phyloP scores from a whole-genome alignment of 2,113 vertebrate species.

The Elgaria multicarinata region DNA sequence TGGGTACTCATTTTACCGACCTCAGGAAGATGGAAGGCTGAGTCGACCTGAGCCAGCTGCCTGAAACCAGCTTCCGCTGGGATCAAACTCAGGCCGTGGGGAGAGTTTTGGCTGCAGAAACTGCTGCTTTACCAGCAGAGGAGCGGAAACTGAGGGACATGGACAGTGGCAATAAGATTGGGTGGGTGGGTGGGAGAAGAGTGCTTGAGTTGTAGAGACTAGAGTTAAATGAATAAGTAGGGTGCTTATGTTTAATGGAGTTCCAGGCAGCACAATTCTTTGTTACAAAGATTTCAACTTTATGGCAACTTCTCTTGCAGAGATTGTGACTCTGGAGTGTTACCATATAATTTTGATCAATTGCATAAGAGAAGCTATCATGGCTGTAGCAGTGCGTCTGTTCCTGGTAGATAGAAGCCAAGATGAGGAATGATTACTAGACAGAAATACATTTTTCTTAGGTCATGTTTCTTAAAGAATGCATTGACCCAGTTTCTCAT shows the following conservation, averaged over 20 bases:
- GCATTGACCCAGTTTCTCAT: constrained; percentile 40
- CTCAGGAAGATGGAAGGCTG: too few relatives aligned
- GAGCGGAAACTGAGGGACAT: neutral
- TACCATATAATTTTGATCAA: constrained; percentile 27
- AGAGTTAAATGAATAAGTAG: neutral
- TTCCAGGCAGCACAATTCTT: neutral
- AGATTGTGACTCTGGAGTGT: neutral
- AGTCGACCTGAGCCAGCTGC: too few relatives aligned
- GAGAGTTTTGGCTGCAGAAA: too few relatives aligned
- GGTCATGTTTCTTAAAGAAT: constrained; percentile 16
- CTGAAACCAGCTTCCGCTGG: too few relatives aligned
- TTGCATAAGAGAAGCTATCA: constrained; percentile 1
- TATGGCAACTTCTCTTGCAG: neutral
- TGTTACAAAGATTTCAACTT: neutral
- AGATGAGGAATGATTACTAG: neutral
- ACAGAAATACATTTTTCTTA: neutral
- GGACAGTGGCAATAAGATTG: neutral
- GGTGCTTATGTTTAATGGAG: neutral
- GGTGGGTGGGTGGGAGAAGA: neutral
- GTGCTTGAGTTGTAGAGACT: neutral
- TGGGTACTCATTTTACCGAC: too few relatives aligned
- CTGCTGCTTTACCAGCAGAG: neutral
- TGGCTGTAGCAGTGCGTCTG: neutral
- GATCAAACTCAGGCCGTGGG: too few relatives aligned
- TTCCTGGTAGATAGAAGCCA: neutral